Evolutionary conservation across 1,140 invertebrate species (phyloP), one percentile per base, ranked within the genome.

Genomic region (Zelostemma sp.): DNA sequence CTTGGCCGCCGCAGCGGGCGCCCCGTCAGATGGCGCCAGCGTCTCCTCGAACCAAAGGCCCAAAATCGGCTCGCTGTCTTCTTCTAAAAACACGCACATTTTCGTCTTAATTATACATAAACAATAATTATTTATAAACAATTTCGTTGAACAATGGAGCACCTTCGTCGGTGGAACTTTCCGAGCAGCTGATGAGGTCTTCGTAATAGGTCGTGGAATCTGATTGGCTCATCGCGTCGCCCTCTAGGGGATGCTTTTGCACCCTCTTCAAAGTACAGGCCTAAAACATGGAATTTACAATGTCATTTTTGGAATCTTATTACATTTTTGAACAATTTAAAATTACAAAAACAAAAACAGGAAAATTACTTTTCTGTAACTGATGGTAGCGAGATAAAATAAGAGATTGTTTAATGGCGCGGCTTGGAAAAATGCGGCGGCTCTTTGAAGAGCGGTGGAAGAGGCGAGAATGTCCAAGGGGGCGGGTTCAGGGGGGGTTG

Each of bases 21-120:
- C 78, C 62, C 85, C 78, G 68, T 93, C 93, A 0, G 92, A 91
- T 9, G 93, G 93, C 18, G 92, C 92, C 11, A 97, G 81, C 0
- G 95, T 96, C 81, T 96, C 94, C 80, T 97, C 95, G 85, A 97
- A 96, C 94, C 95, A 97, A 54, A 95, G 88, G 0, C 95, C 95
- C 73, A 97, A 88, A 63, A 97, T 91, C 1, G 95, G 94, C 82
- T 97, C 95, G 83, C 93, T 96, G 84, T 95, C 94, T 85, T 95
- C 93, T 72, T 86, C 84, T 84, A 77, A 72, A 75, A 77, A 84
- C 78, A 84, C 80, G n/a, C n/a, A n/a, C n/a, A n/a, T n/a, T n/a
- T n/a, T n/a, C n/a, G n/a, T n/a, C n/a, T n/a, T n/a, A n/a, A n/a
- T n/a, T n/a, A n/a, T n/a, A n/a, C n/a, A n/a, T n/a, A n/a, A n/a